Percentiles rank a stretch among this genome's conserved stretches.
phyloP scores from a whole-genome alignment of 2,888 invertebrate species.

The Sialis fuliginosa region DNA sequence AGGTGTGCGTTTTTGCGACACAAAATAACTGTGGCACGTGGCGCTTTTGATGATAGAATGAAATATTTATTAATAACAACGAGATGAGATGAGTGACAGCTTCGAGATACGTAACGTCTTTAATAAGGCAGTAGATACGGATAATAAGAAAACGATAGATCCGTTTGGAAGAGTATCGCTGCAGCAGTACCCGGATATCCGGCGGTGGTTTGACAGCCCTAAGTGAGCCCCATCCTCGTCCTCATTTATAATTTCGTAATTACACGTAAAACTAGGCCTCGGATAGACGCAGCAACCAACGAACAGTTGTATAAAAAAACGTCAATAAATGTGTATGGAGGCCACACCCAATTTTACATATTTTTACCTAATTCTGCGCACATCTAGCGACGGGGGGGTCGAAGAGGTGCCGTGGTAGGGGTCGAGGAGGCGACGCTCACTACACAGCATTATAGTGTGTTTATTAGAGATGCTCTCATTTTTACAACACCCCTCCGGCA shows the following conservation, averaged over 20 bases:
- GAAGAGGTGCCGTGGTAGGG: neutral
- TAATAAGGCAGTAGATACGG: neutral
- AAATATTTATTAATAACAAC: too few relatives aligned
- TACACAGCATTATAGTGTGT: constrained; percentile 3
- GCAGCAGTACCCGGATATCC: neutral
- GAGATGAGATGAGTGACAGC: too few relatives aligned
- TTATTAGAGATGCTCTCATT: constrained; percentile 6
- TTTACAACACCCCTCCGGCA: constrained; percentile 1
- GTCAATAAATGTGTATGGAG: constrained; percentile 6
- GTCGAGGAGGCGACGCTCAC: neutral
- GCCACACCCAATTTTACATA: constrained; percentile 8
- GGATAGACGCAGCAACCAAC: neutral
- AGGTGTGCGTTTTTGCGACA: too few relatives aligned
- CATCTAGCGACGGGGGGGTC: constrained; percentile 3
- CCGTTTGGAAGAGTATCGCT: neutral
- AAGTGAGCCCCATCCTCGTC: neutral
- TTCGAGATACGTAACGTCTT: constrained; percentile 1
- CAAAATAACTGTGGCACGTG: too few relatives aligned
- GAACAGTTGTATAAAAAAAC: constrained; percentile 6
- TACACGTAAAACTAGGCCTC: constrained; percentile 7
- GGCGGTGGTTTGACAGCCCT: neutral
- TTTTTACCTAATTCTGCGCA: constrained; percentile 7
- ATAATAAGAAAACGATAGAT: neutral
- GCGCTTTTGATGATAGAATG: too few relatives aligned
- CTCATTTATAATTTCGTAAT: constrained; percentile 7